phyloP scores from a whole-genome alignment of 2,888 invertebrate genomes.

The Alcis repandata region DNA sequence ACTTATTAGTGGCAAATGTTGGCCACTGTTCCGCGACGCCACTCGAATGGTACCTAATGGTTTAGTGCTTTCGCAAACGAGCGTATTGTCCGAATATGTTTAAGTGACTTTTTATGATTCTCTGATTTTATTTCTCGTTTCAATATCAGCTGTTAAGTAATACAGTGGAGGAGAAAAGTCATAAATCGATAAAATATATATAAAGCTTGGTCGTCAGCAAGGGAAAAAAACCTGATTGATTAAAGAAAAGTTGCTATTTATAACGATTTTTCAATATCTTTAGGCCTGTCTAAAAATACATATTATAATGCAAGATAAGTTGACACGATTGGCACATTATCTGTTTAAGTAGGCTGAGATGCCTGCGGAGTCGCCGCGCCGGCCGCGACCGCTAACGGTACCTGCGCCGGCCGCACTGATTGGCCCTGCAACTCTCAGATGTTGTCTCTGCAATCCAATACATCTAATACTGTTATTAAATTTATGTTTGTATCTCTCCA shows the following conservation, averaged over 20 bases:
- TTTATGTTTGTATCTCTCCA: constrained; percentile 73
- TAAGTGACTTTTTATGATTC: constrained; percentile 36
- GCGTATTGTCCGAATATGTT: constrained; percentile 32
- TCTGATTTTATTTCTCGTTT: constrained; percentile 24
- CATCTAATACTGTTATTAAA: constrained; percentile 84
- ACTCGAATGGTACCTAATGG: constrained; percentile 52
- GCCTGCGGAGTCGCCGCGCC: constrained; percentile 66
- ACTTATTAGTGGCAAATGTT: constrained; percentile 67
- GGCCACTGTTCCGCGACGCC: constrained; percentile 57
- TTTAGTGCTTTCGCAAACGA: constrained; percentile 50
- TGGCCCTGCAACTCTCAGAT: constrained; percentile 77
- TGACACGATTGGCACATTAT: constrained; percentile 71
- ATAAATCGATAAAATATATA: neutral
- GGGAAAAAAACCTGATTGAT: neutral
- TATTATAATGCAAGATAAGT: constrained; percentile 47
- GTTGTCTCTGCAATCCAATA: constrained; percentile 79
- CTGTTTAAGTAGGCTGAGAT: constrained; percentile 72
- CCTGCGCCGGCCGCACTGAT: constrained; percentile 63
- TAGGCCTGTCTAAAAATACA: neutral
- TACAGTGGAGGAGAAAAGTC: neutral
- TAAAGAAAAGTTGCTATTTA: neutral
- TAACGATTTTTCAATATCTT: neutral
- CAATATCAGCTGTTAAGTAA: constrained; percentile 27
- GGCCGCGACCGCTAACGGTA: constrained; percentile 74
- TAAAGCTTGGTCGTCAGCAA: neutral